Conservation (phyloP, 2,888 invertebrate species). For the Coleophora deauratella region DNA sequence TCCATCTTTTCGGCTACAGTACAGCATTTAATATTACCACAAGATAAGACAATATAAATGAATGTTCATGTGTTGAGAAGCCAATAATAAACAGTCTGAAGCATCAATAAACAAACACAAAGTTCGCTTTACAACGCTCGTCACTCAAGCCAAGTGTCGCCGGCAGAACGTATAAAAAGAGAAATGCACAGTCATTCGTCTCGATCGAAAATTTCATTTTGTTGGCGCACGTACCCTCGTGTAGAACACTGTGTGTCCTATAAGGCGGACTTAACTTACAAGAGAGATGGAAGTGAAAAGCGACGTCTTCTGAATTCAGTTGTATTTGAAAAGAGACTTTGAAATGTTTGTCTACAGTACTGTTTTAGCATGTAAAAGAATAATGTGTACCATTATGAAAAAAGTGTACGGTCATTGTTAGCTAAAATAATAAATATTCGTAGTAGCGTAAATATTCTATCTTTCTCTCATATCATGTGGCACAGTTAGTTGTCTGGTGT, state of each 20-base stretch:
- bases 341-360: constrained; percentile 10
- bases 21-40: no score
- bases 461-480: no score
- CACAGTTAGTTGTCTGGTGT: no score
- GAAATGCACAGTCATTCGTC: constrained; percentile 55
- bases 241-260: constrained; percentile 42
- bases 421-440: no score
- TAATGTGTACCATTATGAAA: no score
- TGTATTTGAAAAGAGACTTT: neutral
- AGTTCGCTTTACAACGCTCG: constrained; percentile 33
- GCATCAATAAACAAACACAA: constrained; percentile 10
- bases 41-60: no score
- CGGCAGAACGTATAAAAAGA: constrained; percentile 49
- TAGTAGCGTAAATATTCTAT: no score
- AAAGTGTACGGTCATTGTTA: no score
- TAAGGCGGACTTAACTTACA: constrained; percentile 26
- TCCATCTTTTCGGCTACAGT: no score
- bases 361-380: no score
- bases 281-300: constrained; percentile 19
- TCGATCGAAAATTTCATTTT: constrained; percentile 61
- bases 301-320: neutral
- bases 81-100: no score
- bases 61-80: no score
- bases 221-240: constrained; percentile 39
- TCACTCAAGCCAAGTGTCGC: constrained; percentile 41